Base-by-base conservation (phyloP, 2,888 invertebrate genomes). In the Phymatocera aterrima region DNA sequence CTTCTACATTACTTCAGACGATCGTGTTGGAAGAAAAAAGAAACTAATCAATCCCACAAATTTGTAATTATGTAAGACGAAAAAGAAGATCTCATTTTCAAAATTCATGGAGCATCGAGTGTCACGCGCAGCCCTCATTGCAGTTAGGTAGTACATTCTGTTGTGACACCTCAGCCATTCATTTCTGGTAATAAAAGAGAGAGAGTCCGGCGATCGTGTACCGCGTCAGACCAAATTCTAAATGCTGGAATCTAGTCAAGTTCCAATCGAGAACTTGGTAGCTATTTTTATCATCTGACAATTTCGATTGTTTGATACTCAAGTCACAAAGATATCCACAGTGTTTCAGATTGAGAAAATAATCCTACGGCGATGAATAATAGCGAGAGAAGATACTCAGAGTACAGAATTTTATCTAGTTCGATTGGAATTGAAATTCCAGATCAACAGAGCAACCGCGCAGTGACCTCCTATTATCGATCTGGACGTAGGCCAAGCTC, bases 401-500 rank as follows among this genome's bases (percentile, higher is more conserved):
- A 31, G 28, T 34, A n/a, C 24, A 68, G n/a, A n/a, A n/a, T n/a
- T 68, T 24, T 51, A 18, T 34, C n/a, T 5, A 34, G 12, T 51
- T 72, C 5, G 10, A 48, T 10, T 18, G 10, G 12, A 51, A 72
- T 3, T 51, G 31, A 72, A 72, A 51, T 51, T 72, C 72, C 68
- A 68, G 68, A 28, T 68, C 34, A 46, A 28, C 46, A 28, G 34
- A 48, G 72, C 10, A 18, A 51, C 51, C 28, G 51, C 18, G n/a
- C 51, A 4, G 72, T 48, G 51, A 72, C 51, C 51, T 72, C 31
- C 6, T 51, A 48, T 72, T 43, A 21, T 65, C 65, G 34, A 72
- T 21, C 72, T 72, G 72, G 72, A 72, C 51, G 31, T 51, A 0
- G 1, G 72, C 72, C 72, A 72, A 51, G 72, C 1, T 34, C 21